These are phyloP conservation scores for Pocillopora damicornis DNA, from an alignment of 64 coral and sea anemone species.

Conservation along the genomic window DNA sequence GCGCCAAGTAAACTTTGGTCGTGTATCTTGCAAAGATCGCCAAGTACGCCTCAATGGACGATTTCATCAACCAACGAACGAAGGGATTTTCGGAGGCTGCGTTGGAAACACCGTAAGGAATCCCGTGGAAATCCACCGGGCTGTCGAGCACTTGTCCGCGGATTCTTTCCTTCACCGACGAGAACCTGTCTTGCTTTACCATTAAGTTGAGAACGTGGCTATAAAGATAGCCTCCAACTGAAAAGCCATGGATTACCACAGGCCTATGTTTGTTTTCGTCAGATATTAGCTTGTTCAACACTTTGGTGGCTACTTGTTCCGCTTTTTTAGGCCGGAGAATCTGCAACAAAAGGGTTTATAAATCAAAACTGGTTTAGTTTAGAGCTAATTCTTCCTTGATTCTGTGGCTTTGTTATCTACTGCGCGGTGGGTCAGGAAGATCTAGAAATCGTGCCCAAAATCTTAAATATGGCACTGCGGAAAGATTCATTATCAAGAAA, in stretches of 20 bases:
- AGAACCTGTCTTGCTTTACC: slow-evolving; percentile 57
- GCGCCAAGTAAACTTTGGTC: slow-evolving; percentile 74
- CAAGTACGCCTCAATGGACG: slow-evolving; percentile 60
- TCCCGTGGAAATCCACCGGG: slow-evolving; percentile 85
- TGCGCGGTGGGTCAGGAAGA: too few relatives aligned
- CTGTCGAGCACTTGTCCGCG: slow-evolving; percentile 89
- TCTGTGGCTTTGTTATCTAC: too few relatives aligned
- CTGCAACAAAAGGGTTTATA: slow-evolving; percentile 25
- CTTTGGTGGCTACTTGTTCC: slow-evolving; percentile 58
- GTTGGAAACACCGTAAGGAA: slow-evolving; percentile 78
- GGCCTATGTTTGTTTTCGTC: slow-evolving; percentile 54
- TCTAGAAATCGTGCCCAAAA: too few relatives aligned
- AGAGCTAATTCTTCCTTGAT: too few relatives aligned
- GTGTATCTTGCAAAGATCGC: slow-evolving; percentile 53
- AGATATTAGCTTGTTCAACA: slow-evolving; percentile 65
- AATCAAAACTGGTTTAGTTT: neutral
- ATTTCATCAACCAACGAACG: slow-evolving; percentile 52
- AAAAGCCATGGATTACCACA: slow-evolving; percentile 87
- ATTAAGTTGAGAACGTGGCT: slow-evolving; percentile 87
- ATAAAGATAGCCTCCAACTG: slow-evolving; percentile 90
- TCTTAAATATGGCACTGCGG: too few relatives aligned
- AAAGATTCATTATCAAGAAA: too few relatives aligned
- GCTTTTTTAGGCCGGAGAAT: slow-evolving; percentile 86
- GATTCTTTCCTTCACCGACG: slow-evolving; percentile 72
- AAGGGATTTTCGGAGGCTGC: slow-evolving; percentile 59